Conservation (phyloP, 2,113 vertebrate genomes). For the Caloenas nicobarica region DNA sequence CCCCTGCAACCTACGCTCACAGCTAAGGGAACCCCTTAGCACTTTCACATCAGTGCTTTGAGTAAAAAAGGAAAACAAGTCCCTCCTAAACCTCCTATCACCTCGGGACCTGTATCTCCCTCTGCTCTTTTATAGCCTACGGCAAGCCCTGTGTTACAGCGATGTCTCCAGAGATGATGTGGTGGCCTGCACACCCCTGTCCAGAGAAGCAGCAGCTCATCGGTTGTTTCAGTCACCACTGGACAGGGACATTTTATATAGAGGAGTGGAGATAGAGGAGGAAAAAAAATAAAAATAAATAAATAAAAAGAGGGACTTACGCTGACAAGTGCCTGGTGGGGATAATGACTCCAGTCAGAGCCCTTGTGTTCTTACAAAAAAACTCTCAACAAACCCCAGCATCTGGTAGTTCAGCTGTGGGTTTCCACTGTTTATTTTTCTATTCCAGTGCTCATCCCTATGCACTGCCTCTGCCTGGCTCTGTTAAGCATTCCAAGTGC, state of each 20-base stretch:
- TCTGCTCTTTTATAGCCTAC: neutral
- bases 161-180: neutral
- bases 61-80: neutral
- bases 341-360: slow-evolving; percentile 41
- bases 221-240: neutral
- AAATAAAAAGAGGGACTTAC: neutral
- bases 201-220: neutral
- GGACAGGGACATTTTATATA: neutral
- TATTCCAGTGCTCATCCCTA: slow-evolving; percentile 30
- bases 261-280: neutral
- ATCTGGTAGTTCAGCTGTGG: slow-evolving; percentile 65
- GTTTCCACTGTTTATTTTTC: slow-evolving; percentile 68
- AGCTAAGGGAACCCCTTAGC: neutral
- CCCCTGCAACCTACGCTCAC: neutral
- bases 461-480: slow-evolving; percentile 51
- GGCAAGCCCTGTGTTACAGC: neutral
- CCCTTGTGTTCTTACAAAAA: neutral
- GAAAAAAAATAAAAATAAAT: fast-evolving
- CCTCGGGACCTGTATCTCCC: neutral
- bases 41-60: neutral
- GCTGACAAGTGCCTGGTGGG: slow-evolving; percentile 33
- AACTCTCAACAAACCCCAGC: slow-evolving; percentile 31
- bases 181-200: neutral
- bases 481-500: slow-evolving; percentile 50
- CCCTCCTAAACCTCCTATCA: neutral